Evolutionary conservation across 2,113 vertebrate species (phyloP), one percentile per base, ranked within the genome.

Genomic region (Stictonetta naevosa): DNA sequence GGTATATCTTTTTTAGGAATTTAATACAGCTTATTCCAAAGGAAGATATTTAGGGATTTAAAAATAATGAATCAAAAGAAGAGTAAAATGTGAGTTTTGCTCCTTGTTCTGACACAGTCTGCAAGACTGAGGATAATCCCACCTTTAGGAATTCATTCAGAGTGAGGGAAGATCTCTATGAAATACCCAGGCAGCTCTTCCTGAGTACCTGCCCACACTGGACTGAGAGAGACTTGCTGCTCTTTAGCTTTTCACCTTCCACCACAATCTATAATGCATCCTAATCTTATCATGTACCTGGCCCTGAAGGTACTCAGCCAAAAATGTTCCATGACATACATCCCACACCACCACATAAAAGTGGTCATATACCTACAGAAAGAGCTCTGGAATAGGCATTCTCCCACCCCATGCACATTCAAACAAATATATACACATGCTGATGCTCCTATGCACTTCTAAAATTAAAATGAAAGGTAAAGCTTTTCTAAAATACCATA

Each of bases 321-420:
- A n/a, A 42, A 56, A 55, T 17, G 1, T 36, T 60, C 42, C 23
- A 0, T 16, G 26, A 20, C 3, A 4, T 4, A 13, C 0, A 3
- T 66, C 31, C 13, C 10, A 16, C 0, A 1, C 6, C 11, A 36
- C 11, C 36, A 29, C 34, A 33, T 8, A 13, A 26, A 42, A 62
- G 13, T 6, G 29, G 34, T 4, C 26, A 42, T 42, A 15, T 25
- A 52, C 12, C 7, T 58, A 42, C 22, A 33, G 8, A 40, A 42
- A 16, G 6, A 53, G 12, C 44, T 64, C 42, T 76, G 62, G 50
- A 53, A 28, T 0, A 56, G 34, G 42, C 5, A 1, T 28, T 79
- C 5, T 62, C 5, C 14, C 7, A 31, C 6, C 8, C 34, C 20
- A 8, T 0, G 0, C 10, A 31, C 1, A 0, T 62, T 73, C 40